Base-by-base conservation (phyloP, 2,113 vertebrate genomes). In the Hipposideros armiger region DNA sequence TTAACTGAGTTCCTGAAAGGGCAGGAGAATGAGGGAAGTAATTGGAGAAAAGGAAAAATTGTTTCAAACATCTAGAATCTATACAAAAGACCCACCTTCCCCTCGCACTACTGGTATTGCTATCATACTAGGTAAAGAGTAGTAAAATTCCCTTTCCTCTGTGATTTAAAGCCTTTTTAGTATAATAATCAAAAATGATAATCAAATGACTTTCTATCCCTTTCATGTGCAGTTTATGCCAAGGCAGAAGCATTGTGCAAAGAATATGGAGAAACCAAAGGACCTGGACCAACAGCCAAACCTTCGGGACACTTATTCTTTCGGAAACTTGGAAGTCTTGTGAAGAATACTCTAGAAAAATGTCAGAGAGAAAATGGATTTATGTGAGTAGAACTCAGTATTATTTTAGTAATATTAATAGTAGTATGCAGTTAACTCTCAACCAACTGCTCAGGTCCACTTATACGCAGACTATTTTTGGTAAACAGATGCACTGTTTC, bases 261-360 rank as follows among this genome's bases (percentile, higher is more conserved):
- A 98, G 99, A 99, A 94, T 99, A 99, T 32, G 99, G 99, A 93
- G 99, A 99, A 98, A 99, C 99, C 96, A 99, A 99, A 98, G 99
- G 99, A 0, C 99, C 99, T 0, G 99, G 99, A 26, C 99, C 99
- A 95, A 99, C 99, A 3, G 99, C 99, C 83, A 99, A 99, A 96
- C 99, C 99, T 7, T 99, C 99, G 0, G 99, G 99, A 92, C 99
- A 99, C 97, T 98, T 99, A 88, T 99, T 99, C 99, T 99, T 99
- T 87, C 98, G 98, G 97, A 99, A 99, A 94, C 98, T 99, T 54
- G 99, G 99, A 20, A 98, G 90, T 60, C 98, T 99, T 86, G 99
- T 99, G 96, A 99, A 99, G 97, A 99, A 98, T 97, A 99, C 99
- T 0, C 98, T 99, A 97, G 99, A 99, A 97, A 99, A 99, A 95